A percentile compares a stretch with the other conserved stretches of the same genome.
These are phyloP conservation scores for Aporrectodea caliginosa DNA, from an alignment of 1,140 invertebrate species.

Conservation along the genomic window DNA sequence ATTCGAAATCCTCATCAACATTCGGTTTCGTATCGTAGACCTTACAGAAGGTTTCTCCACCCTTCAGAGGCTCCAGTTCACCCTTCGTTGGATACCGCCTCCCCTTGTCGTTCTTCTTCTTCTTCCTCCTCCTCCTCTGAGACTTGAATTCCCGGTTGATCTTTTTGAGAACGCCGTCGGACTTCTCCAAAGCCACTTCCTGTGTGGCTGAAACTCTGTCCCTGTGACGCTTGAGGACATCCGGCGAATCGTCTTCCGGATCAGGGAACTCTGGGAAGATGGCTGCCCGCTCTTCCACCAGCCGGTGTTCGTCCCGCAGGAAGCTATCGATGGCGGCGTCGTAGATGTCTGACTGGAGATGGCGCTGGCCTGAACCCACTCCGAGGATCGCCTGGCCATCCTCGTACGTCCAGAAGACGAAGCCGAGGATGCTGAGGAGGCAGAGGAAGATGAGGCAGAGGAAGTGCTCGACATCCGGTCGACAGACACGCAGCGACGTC, in stretches of 20 bases:
- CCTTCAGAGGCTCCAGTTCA: not conserved
- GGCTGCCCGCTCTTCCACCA: not conserved
- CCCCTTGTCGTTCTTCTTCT: not conserved
- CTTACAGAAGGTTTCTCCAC: not conserved
- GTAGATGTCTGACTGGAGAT: not conserved
- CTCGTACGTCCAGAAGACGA: not conserved
- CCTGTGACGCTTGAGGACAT: too few species aligned
- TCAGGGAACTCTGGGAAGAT: not conserved
- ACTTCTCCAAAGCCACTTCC: not conserved
- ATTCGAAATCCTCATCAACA: not conserved
- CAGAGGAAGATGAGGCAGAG: not conserved
- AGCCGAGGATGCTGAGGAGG: not conserved
- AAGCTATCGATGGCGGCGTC: not conserved
- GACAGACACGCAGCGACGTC: too few species aligned
- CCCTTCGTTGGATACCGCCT: not conserved
- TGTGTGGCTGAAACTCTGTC: too few species aligned
- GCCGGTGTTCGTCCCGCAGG: not conserved
- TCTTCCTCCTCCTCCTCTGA: not conserved
- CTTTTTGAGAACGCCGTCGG: not conserved
- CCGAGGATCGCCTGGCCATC: not conserved
- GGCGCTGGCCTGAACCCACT: not conserved
- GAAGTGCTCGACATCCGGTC: not conserved
- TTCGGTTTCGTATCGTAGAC: not conserved
- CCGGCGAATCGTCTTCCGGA: too few species aligned
- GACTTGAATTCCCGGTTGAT: not conserved